phyloP scores from a whole-genome alignment of 2,797 vertebrate species.

The Aphelocoma californica region DNA sequence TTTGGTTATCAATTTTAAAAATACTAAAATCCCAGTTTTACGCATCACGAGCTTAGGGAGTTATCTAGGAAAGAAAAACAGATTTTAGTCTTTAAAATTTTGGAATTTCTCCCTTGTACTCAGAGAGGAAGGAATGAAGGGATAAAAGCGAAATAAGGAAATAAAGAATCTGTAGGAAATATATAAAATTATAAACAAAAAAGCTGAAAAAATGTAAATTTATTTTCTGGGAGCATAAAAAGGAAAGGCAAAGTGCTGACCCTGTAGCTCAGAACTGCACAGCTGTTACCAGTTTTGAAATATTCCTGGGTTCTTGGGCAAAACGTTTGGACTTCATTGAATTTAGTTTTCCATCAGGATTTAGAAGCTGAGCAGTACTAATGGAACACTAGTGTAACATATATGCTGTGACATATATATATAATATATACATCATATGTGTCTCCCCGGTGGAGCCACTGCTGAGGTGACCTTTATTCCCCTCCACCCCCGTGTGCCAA shows the following conservation, averaged over 20 bases:
- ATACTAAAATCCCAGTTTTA: background rate
- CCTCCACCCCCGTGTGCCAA: rapidly evolving
- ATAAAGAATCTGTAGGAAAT: background rate
- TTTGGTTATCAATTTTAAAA: background rate
- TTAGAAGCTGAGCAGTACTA: background rate
- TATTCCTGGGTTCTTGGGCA: background rate
- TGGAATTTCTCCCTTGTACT: background rate
- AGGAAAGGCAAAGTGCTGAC: background rate
- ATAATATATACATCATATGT: too few species aligned
- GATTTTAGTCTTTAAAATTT: background rate
- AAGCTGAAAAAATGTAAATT: background rate
- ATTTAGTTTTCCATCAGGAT: background rate
- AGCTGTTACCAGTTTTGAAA: background rate
- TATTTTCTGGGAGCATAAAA: background rate
- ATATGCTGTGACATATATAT: too few species aligned
- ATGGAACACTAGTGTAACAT: too few species aligned
- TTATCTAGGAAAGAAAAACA: background rate
- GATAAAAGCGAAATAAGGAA: background rate
- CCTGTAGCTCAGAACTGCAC: background rate
- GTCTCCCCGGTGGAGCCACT: rapidly evolving
- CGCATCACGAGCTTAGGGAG: background rate
- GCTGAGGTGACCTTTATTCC: rapidly evolving
- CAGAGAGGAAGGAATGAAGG: background rate
- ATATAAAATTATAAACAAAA: background rate
- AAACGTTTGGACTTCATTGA: background rate